Evolutionary conservation across 2,113 vertebrate species (phyloP), one percentile per base, ranked within the genome.

Genomic region (Aspidoscelis tigris): DNA sequence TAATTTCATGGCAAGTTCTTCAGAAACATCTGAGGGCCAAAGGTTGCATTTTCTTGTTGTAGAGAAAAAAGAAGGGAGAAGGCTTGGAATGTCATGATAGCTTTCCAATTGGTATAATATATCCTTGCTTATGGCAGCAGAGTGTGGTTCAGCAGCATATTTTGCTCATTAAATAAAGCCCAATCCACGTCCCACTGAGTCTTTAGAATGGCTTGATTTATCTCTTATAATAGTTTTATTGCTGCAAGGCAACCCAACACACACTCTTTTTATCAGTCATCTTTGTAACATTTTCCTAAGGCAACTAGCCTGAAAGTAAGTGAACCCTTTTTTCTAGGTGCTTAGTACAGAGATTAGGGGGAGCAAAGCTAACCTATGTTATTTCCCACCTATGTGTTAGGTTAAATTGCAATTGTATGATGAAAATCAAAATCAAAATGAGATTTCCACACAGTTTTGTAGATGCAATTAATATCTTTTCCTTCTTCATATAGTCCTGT

Each of bases 41-140:
- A 22, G 64, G 73, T 20, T 53, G 66, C 0, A 0, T 69, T 61
- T 20, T 0, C 0, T 64, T 0, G 2, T 68, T 2, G 11, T 68
- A 39, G 66, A 0, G 0, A 18, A 0, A 39, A 82, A 11, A 84
- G 16, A 6, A 41, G 58, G 8, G 21, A 53, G 10, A 33, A 43
- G 55, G 5, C 22, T 41, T 24, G 43, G 7, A n/a, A 47, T 81
- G 70, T 20, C 81, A 78, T 58, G 11, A 39, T 33, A 70, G 76
- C 3, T 20, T 41, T 88, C 3, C 47, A 88, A 53, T 26, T 41
- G 74, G 65, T 75, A 65, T 58, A 71, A 76, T 43, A 83, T 33
- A 44, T 43, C 33, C 6, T 0, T 3, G 61, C 20, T 0, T 0
- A 2, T 50, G 53, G 53, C 12, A 76, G 24, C 75, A 0, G 7